Evolutionary conservation across 2,797 vertebrate species (phyloP).

Genomic region (Coregonus sp.): DNA sequence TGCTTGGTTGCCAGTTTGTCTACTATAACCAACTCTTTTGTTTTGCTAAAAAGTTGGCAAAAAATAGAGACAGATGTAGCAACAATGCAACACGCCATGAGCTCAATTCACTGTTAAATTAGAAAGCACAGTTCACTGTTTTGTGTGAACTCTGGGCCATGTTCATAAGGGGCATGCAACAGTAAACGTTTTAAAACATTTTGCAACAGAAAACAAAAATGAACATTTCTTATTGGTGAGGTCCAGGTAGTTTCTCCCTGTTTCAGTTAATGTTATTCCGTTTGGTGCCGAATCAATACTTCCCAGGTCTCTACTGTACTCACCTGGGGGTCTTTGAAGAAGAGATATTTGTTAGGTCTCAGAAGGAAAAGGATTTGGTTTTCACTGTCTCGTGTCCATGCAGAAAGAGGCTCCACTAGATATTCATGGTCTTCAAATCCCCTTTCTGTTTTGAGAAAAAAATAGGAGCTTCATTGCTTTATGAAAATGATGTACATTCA

Average conservation of each 20-base stretch:
- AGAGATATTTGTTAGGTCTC: slow-evolving; percentile 85
- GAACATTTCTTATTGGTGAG: background rate
- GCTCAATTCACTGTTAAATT: background rate
- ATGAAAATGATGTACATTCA: background rate
- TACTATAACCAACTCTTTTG: background rate
- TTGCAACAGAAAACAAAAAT: background rate
- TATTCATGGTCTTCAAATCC: slow-evolving; percentile 97
- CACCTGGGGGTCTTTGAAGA: slow-evolving; percentile 98
- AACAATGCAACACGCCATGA: too few species aligned
- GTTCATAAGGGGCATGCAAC: background rate
- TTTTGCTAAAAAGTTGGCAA: background rate
- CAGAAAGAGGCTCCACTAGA: slow-evolving; percentile 87
- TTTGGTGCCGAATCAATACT: background rate
- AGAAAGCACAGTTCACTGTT: background rate
- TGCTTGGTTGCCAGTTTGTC: background rate
- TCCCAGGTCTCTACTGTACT: slow-evolving; percentile 34
- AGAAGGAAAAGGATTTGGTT: slow-evolving; percentile 91
- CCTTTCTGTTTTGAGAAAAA: slow-evolving; percentile 77
- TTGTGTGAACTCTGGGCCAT: background rate
- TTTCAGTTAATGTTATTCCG: background rate
- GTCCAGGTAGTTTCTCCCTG: background rate
- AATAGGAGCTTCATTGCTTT: background rate
- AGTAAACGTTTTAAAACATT: background rate
- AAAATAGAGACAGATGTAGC: background rate
- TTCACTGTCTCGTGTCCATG: slow-evolving; percentile 92